Conservation (phyloP, 1,140 invertebrate species). For the Platorchestia sp. region DNA sequence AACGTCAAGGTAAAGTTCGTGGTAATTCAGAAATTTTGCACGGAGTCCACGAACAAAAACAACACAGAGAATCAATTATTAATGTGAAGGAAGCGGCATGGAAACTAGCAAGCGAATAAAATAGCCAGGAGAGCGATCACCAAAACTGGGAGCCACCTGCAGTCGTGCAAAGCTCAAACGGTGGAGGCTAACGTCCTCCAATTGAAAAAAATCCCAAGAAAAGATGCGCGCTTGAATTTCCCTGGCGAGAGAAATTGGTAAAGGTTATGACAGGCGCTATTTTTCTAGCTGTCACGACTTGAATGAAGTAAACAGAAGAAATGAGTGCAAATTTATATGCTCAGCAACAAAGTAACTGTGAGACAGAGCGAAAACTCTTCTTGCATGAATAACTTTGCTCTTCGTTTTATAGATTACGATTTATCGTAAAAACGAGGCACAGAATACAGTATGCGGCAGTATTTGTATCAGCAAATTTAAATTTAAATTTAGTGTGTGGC, state of each 20-base stretch:
- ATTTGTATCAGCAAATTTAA: neutral
- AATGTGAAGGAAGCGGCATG: neutral
- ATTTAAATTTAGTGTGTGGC: neutral
- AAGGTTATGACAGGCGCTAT: neutral
- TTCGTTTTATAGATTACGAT: no score
- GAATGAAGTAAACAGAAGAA: neutral
- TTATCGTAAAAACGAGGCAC: no score
- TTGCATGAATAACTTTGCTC: neutral
- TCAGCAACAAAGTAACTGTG: neutral
- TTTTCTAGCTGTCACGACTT: neutral
- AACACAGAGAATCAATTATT: neutral
- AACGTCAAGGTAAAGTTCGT: no score
- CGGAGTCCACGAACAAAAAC: neutral
- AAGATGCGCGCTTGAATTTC: neutral
- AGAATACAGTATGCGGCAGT: no score
- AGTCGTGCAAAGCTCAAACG: neutral
- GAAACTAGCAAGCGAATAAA: neutral
- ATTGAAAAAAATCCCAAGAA: neutral
- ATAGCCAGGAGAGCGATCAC: neutral
- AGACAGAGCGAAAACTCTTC: neutral
- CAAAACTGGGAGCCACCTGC: neutral
- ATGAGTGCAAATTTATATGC: no score
- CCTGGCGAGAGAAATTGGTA: neutral
- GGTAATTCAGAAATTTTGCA: neutral
- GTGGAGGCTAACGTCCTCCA: neutral